Percentiles rank a stretch among this genome's conserved stretches.
Evolutionary conservation across 2,113 vertebrate species (phyloP).

Genomic region (Campylomormyrus tamandua): DNA sequence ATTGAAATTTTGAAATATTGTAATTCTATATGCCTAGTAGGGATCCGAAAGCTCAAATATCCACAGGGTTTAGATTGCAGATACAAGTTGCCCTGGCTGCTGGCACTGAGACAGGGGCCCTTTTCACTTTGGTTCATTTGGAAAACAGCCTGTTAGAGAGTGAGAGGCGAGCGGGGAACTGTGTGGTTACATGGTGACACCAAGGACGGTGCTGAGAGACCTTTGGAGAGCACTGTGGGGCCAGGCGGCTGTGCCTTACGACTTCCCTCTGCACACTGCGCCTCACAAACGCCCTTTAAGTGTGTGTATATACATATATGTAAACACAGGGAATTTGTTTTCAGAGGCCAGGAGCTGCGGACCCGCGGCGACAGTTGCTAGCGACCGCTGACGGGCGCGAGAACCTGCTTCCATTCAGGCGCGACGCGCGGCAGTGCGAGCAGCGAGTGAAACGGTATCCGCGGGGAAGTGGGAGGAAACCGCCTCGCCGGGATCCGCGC

Average conservation of each 20-base stretch:
- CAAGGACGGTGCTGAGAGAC: neutral
- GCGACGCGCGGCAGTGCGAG: constrained; percentile 27
- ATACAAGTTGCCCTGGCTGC: neutral
- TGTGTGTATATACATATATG: neutral
- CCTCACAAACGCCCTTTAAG: neutral
- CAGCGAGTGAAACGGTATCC: constrained; percentile 42
- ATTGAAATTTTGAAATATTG: constrained; percentile 9
- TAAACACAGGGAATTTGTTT: neutral
- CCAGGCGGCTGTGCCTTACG: neutral
- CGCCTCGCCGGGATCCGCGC: constrained; percentile 59
- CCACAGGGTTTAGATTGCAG: neutral
- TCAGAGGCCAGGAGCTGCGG: neutral
- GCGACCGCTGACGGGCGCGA: constrained; percentile 13
- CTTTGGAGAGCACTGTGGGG: neutral
- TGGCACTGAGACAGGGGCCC: neutral
- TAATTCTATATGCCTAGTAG: neutral
- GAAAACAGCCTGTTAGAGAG: neutral
- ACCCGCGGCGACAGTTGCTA: neutral
- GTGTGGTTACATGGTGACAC: neutral
- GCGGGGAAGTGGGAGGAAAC: constrained; percentile 60
- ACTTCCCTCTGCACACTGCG: neutral
- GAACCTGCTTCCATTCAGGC: constrained; percentile 27
- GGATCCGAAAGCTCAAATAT: neutral
- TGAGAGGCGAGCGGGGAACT: neutral
- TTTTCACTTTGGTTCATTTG: neutral